These are phyloP conservation scores for Drosophila persimilis DNA, from an alignment of 1,140 invertebrate genomes.

Conservation along the genomic window DNA sequence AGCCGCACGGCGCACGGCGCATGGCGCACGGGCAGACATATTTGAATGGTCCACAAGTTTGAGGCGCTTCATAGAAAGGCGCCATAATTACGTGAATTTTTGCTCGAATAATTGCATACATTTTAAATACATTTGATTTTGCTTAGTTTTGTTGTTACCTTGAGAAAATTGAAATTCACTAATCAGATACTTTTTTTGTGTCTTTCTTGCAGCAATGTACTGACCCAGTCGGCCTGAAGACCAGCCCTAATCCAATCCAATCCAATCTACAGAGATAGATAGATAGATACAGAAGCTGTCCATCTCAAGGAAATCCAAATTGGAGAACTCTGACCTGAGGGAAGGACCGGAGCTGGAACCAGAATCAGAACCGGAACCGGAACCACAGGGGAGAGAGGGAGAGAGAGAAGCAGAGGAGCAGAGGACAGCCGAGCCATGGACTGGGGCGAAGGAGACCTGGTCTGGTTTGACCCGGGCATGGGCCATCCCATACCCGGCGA, in stretches of 20 bases:
- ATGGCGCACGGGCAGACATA: constrained; percentile 16
- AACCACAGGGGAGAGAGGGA: not conserved
- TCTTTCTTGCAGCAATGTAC: constrained; percentile 64
- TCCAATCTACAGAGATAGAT: not conserved
- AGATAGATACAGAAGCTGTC: too few relatives aligned
- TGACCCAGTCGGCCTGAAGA: constrained; percentile 45
- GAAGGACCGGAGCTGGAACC: not conserved
- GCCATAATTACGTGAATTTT: constrained; percentile 58
- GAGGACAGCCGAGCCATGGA: constrained; percentile 76
- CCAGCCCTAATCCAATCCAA: constrained; percentile 6
- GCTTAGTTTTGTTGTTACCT: constrained; percentile 11
- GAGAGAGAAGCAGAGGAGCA: constrained; percentile 1
- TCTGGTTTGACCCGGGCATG: constrained; percentile 96
- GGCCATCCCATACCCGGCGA: constrained; percentile 94
- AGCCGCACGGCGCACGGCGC: constrained; percentile 1
- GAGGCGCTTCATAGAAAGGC: constrained; percentile 48
- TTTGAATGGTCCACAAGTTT: constrained; percentile 51
- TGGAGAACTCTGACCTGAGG: not conserved
- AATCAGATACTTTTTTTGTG: constrained; percentile 37
- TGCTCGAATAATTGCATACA: constrained; percentile 8
- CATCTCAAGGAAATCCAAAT: too few relatives aligned
- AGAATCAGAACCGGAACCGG: not conserved
- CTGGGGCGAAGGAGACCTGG: constrained; percentile 90
- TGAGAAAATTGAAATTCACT: constrained; percentile 44
- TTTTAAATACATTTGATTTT: not conserved